Evolutionary conservation across 2,113 vertebrate genomes (phyloP).

Genomic region (Zapus hudsonius): DNA sequence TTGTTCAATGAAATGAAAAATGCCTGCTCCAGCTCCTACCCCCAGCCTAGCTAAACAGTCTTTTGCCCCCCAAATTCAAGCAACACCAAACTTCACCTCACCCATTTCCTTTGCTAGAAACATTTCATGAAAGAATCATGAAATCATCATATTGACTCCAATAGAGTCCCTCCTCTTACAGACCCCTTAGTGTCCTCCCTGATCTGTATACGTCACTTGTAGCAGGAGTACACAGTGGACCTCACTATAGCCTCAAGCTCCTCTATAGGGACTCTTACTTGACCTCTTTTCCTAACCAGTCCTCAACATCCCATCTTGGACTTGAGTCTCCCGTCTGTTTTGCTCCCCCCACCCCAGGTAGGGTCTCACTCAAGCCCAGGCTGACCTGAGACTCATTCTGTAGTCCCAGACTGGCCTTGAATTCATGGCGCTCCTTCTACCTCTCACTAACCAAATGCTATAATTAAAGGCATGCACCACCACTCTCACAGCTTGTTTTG

Average conservation of each 20-base stretch:
- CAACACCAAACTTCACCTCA: background rate
- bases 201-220: background rate
- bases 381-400: no score
- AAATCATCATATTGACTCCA: background rate
- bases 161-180: background rate
- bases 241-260: background rate
- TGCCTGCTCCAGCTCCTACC: background rate
- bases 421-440: no score
- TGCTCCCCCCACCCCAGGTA: no score
- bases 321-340: background rate
- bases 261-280: background rate
- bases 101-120: background rate
- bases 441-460: no score
- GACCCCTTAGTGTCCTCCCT: background rate
- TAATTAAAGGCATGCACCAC: no score
- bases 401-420: no score
- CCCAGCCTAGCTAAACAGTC: background rate
- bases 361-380: no score
- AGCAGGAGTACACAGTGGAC: background rate
- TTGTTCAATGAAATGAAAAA: slow-evolving; percentile 11
- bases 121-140: no score
- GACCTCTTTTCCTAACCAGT: background rate
- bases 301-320: background rate
- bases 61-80: background rate
- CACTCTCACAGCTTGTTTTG: no score